These are phyloP conservation scores for Atrichornis clamosus DNA, from an alignment of 2,113 vertebrate species.

Conservation along the genomic window DNA sequence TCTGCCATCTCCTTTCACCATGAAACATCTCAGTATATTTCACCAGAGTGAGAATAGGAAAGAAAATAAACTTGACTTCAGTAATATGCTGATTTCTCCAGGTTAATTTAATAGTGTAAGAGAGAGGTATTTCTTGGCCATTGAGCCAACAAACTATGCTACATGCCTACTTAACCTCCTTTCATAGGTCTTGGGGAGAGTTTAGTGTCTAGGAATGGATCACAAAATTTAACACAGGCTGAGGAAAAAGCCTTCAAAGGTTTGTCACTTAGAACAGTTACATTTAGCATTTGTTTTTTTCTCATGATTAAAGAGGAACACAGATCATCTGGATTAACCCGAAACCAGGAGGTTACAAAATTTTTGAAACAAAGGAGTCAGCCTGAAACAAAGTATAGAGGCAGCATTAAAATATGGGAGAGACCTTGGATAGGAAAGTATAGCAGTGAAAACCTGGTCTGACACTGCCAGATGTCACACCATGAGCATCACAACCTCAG, in stretches of 20 bases:
- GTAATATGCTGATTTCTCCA: neutral
- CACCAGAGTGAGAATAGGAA: neutral
- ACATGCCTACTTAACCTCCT: neutral
- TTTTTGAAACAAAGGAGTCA: neutral
- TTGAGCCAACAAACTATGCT: neutral
- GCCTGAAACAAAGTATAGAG: neutral
- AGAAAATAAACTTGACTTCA: neutral
- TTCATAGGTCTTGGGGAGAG: neutral
- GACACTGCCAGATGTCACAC: neutral
- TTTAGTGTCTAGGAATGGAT: neutral
- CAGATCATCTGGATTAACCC: neutral
- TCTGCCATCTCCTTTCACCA: neutral
- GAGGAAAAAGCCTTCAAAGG: neutral
- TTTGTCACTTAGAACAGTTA: neutral
- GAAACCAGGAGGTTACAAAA: neutral
- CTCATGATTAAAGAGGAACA: neutral
- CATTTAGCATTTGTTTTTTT: neutral
- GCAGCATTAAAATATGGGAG: neutral
- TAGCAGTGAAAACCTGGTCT: neutral
- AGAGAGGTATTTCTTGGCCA: neutral
- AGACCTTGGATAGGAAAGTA: neutral
- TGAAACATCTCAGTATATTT: neutral
- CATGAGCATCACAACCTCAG: neutral
- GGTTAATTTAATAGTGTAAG: neutral
- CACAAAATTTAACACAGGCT: neutral